Conservation (phyloP, 2,113 vertebrate genomes). For the Alexandromys fortis region DNA sequence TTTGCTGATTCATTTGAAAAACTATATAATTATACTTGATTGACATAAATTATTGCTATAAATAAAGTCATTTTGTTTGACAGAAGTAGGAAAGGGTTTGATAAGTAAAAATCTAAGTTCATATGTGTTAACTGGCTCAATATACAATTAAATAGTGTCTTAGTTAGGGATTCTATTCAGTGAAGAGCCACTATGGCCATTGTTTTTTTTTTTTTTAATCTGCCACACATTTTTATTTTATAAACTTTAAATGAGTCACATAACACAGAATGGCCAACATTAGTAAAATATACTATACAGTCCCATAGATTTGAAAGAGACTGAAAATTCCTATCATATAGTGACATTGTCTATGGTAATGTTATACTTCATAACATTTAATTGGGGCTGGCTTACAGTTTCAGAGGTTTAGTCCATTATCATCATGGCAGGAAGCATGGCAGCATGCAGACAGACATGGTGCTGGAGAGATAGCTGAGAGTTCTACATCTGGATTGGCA, state of each 20-base stretch:
- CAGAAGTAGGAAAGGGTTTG: neutral
- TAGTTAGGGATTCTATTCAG: neutral
- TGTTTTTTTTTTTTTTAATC: too few species aligned
- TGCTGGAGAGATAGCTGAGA: neutral
- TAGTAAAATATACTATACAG: too few species aligned
- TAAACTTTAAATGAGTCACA: too few species aligned
- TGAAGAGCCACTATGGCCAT: neutral
- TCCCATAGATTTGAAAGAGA: too few species aligned
- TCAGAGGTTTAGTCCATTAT: neutral
- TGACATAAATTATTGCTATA: neutral
- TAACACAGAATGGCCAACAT: too few species aligned
- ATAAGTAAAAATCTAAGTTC: neutral
- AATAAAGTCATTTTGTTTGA: constrained; percentile 10
- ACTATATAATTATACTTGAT: neutral
- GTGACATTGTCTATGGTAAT: too few species aligned
- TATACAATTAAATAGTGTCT: neutral
- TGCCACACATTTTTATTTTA: too few species aligned
- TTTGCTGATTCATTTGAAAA: constrained; percentile 6
- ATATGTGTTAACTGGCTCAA: constrained; percentile 16
- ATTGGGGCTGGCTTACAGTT: neutral
- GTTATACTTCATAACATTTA: neutral
- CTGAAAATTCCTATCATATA: too few species aligned
- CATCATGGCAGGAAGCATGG: neutral
- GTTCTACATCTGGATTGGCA: neutral
- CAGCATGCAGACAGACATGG: neutral